Base-by-base conservation (phyloP, 2,797 vertebrate genomes). In the Arctocebus calabarensis region DNA sequence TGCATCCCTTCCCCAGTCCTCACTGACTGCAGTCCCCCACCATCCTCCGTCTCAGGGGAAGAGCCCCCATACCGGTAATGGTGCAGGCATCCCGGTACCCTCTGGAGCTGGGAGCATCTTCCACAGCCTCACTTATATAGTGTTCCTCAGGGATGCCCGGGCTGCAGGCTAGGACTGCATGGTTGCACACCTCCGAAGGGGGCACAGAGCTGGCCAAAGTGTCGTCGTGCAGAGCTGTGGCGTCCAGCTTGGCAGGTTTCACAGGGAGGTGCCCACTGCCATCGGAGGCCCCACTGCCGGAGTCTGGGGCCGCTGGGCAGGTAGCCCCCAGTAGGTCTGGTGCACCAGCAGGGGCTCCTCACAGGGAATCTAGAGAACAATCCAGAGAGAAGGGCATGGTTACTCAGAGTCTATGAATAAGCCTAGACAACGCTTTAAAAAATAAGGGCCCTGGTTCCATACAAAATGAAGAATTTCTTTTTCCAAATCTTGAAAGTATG, bases 211-310 rank as follows among this genome's bases (percentile, higher is more conserved):
- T 97, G 98, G 99, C 99, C 98, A 94, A 98, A 98, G 99, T 98
- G 98, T 98, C 96, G 98, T 98, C 98, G 99, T 98, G 98, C 97
- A 97, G 98, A 98, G 98, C 99, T 98, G 98, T 98, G 98, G 99
- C 97, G 99, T 99, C 99, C 99, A 99, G 99, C 99, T 99, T 99
- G 99, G 98, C 99, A 98, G 98, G 98, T 98, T 99, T 99, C 99
- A 99, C 98, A 86, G 98, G 97, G 98, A 98, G 96, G 98, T 98
- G 97, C 98, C 98, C 98, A 98, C 97, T 98, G 99, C 99, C 99
- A 99, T 99, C 97, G 97, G 98, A 97, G 98, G 98, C 64, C 97
- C 98, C 98, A 95, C 98, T 94, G 91, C 97, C 93, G 73, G 95
- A 97, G 95, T 97, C 94, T 85, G 97, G 97, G 94, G 96, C 97